phyloP scores from a whole-genome alignment of 2,888 invertebrate species.

The Patella ulyssiponensis region DNA sequence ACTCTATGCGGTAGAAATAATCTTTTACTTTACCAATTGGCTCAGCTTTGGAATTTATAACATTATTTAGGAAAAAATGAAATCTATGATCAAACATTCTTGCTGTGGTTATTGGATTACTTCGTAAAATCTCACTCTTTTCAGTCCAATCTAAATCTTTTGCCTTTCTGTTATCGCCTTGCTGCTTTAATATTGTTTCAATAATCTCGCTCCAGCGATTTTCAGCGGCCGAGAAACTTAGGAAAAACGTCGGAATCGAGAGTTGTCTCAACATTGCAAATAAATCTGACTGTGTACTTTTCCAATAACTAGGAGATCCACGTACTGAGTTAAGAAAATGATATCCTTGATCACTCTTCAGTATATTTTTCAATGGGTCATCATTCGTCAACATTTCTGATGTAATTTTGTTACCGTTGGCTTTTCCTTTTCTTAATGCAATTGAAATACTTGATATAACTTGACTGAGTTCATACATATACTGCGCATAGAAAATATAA shows the following conservation, averaged over 20 bases:
- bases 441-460: slow-evolving; percentile 27
- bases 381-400: slow-evolving; percentile 17
- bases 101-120: slow-evolving; percentile 26
- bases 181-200: slow-evolving; percentile 18
- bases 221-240: slow-evolving; percentile 26
- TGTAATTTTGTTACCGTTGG: slow-evolving; percentile 18
- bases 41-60: slow-evolving; percentile 14
- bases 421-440: slow-evolving; percentile 24
- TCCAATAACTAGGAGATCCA: slow-evolving; percentile 28
- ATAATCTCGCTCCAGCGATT: slow-evolving; percentile 18
- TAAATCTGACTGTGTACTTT: slow-evolving; percentile 20
- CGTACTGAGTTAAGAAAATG: slow-evolving; percentile 20
- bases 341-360: slow-evolving; percentile 15
- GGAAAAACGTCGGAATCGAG: slow-evolving; percentile 21
- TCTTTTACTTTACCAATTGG: slow-evolving; percentile 43
- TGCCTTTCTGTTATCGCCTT: not conserved
- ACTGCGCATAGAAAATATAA: slow-evolving; percentile 33
- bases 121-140: slow-evolving; percentile 22
- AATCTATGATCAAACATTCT: slow-evolving; percentile 28
- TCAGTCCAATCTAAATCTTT: slow-evolving; percentile 25
- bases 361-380: slow-evolving; percentile 14
- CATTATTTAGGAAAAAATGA: slow-evolving; percentile 21
- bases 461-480: slow-evolving; percentile 28
- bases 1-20: slow-evolving; percentile 46
- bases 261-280: slow-evolving; percentile 30